Evolutionary conservation across 2,113 vertebrate species (phyloP), one percentile per base, ranked within the genome.

Genomic region (Oxyura jamaicensis): DNA sequence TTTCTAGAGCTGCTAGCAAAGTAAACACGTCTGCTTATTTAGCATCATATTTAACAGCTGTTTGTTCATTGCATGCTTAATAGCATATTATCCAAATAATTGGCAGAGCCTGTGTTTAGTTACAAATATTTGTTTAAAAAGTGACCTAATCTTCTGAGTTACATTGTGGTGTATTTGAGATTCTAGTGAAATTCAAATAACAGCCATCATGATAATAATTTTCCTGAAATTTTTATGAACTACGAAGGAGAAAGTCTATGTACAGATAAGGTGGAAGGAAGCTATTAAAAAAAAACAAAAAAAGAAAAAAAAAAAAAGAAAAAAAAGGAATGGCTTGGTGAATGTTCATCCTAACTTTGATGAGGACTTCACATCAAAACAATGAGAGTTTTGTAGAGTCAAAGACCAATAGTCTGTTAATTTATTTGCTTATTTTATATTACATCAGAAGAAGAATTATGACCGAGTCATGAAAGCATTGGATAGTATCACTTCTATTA

Each of bases 401-500:
- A 84, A 29, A 92, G 31, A 35, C 52, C 52, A 68, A 81, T 14
- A 39, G 22, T 90, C 63, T 69, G 95, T 62, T 42, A 44, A 75
- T 48, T 2, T 60, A 46, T 68, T 93, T 82, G 12, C 73, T 66
- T 91, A 33, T 73, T 89, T 94, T 81, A 14, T 78, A 29, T 90
- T 96, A 91, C 39, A 91, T 88, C 90, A 99, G 99, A 99, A 99
- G 95, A 99, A 99, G 98, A 99, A 99, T 96, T 99, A 99, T 91
- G 98, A 99, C 77, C 97, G 99, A 86, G 98, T 99, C 76, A 98
- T 98, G 99, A 98, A 98, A 97, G 99, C 99, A 13, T 89, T 99
- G 95, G 98, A 99, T 91, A 99, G 99, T 95, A 99, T 99, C 95
- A 99, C 99, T 95, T 99, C 99, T 50, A 99, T 99, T 88, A 98